These are phyloP conservation scores for Protomyctophum bolini DNA, from an alignment of 2,113 vertebrate genomes.

Conservation along the genomic window DNA sequence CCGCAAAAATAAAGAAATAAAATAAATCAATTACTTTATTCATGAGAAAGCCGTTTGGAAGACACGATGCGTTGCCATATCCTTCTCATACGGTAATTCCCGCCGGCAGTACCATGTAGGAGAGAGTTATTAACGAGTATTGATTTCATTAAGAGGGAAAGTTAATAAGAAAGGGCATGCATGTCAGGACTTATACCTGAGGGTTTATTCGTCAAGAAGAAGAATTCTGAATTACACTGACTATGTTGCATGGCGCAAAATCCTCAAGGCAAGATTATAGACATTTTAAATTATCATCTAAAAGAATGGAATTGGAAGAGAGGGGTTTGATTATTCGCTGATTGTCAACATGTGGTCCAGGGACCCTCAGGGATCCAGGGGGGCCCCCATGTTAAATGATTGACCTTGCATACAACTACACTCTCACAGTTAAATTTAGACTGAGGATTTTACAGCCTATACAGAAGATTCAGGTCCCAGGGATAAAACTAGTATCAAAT, in stretches of 20 bases:
- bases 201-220: slow-evolving; percentile 50
- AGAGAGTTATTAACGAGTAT: slow-evolving; percentile 20
- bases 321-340: not conserved
- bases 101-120: not conserved
- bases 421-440: too few relatives aligned
- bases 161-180: slow-evolving; percentile 44
- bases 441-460: too few relatives aligned
- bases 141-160: slow-evolving; percentile 46
- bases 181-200: slow-evolving; percentile 32
- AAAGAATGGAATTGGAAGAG: slow-evolving; percentile 6
- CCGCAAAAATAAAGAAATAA: too few relatives aligned
- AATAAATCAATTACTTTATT: not conserved
- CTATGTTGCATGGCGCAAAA: slow-evolving; percentile 1
- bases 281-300: slow-evolving; percentile 11
- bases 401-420: too few relatives aligned
- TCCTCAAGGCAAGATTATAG: not conserved
- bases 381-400: too few relatives aligned
- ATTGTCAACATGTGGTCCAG: too few relatives aligned
- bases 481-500: too few relatives aligned
- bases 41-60: not conserved
- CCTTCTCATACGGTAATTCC: not conserved
- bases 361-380: too few relatives aligned
- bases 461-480: too few relatives aligned
- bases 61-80: not conserved
- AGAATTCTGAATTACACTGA: slow-evolving; percentile 19